Percentiles rank a stretch among this genome's conserved stretches.
Conservation (phyloP, 2,113 vertebrate species). For the Boulengeromyrus knoepffleri region DNA sequence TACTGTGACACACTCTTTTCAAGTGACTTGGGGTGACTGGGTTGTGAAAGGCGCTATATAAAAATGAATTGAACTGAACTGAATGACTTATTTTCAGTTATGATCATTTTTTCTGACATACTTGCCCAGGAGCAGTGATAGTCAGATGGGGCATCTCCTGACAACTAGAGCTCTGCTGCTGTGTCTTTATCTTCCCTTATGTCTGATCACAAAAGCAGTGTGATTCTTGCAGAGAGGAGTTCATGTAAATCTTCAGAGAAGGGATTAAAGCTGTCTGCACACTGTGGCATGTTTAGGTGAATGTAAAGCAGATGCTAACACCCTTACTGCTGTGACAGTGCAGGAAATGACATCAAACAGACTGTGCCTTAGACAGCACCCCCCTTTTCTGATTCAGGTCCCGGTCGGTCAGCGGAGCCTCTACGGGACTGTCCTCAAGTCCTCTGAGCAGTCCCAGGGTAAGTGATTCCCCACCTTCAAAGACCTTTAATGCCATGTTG, state of each 20-base stretch:
- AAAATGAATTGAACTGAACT: neutral
- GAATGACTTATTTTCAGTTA: neutral
- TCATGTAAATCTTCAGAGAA: neutral
- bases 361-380: neutral
- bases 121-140: neutral
- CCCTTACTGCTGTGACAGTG: neutral
- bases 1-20: neutral
- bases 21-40: neutral
- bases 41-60: neutral
- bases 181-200: neutral
- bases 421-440: slow-evolving; percentile 82
- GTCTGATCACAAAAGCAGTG: neutral
- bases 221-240: neutral
- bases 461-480: slow-evolving; percentile 41
- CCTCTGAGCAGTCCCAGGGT: slow-evolving; percentile 89
- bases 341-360: neutral
- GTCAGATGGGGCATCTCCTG: neutral
- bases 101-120: neutral
- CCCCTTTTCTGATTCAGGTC: slow-evolving; percentile 56
- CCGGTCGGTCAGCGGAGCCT: slow-evolving; percentile 84
- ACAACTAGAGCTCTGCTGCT: neutral
- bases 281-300: neutral
- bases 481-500: neutral
- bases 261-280: neutral
- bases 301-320: neutral